Evolutionary conservation across 1,140 invertebrate genomes (phyloP), one percentile per base, ranked within the genome.

Genomic region (Pseudomyrmex pallidus): DNA sequence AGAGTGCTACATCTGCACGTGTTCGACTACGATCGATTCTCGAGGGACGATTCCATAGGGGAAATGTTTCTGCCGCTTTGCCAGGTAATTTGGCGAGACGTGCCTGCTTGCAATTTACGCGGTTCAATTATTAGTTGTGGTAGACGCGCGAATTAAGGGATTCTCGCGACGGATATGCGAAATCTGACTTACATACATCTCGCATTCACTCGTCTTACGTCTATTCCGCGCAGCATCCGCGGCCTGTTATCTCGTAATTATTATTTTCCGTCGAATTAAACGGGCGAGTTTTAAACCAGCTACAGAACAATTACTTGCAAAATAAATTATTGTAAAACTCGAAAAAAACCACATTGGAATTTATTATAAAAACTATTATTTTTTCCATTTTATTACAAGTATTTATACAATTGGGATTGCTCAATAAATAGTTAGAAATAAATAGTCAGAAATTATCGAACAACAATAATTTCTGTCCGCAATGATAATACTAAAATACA

Each of bases 11-110:
- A 99, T 93, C 96, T 99, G 57, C 98, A 99, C 92, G 98, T 99
- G 9, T 98, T 99, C 94, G 98, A 99, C 93, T 99, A 99, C 94
- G 98, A 99, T 95, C 96, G 98, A 88, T 99, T 99, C 94, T 99
- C 98, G 20, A 95, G 98, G 88, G 98, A 99, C 92, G 98, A 99
- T 92, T 98, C 98, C 17, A 99, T 99, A 92, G 98, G 98, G n/a
- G 98, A 99, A 94, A 97, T 99, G 72, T 98, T 99, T 93, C 93
- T 99, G 84, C 98, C 98, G 8, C 95, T 99, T 13, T 98, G 98
- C 91, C 98, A 98, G 96, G 98, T 98, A 95, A 95, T 91, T 80
- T 86, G 56, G 8, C n/a, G 59, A 25, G 76, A 80, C 20, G 76
- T 59, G 54, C 20, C 44, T 46, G 44, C 66, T 72, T 20, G 66